phyloP scores from a whole-genome alignment of 2,888 invertebrate species.

The Dynastes hyllus region DNA sequence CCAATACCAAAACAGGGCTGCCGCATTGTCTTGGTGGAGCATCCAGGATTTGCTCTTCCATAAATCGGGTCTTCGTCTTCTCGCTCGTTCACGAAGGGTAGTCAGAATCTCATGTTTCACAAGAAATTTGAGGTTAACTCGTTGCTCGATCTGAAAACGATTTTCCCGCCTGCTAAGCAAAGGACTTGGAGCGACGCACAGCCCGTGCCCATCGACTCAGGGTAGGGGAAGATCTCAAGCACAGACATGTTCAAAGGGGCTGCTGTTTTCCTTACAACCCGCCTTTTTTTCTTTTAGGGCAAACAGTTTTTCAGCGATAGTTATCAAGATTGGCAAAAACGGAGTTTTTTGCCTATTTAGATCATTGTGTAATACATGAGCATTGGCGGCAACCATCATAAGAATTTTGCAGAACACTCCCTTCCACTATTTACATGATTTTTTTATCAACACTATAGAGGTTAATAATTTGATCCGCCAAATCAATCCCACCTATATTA shows the following conservation, averaged over 20 bases:
- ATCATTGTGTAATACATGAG: not conserved
- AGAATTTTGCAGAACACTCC: constrained; percentile 38
- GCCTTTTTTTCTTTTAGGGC: not conserved
- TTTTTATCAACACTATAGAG: constrained; percentile 27
- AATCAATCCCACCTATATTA: constrained; percentile 33
- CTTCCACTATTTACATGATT: constrained; percentile 45
- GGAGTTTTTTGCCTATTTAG: not conserved
- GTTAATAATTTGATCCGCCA: constrained; percentile 2
- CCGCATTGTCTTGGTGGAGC: no score
- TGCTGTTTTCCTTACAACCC: not conserved
- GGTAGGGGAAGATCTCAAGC: no score
- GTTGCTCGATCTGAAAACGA: no score
- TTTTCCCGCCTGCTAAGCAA: no score
- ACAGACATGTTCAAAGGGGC: not conserved
- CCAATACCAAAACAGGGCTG: no score
- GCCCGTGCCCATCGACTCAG: no score
- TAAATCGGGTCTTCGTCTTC: no score
- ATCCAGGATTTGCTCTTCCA: no score
- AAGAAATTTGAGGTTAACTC: no score
- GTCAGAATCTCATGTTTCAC: no score
- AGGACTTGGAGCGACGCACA: no score
- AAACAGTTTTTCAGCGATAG: not conserved
- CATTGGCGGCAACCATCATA: constrained; percentile 25
- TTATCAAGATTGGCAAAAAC: not conserved
- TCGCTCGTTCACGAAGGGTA: no score